Evolutionary conservation across 2,888 invertebrate genomes (phyloP).

Genomic region (Epirrhoe alternata): DNA sequence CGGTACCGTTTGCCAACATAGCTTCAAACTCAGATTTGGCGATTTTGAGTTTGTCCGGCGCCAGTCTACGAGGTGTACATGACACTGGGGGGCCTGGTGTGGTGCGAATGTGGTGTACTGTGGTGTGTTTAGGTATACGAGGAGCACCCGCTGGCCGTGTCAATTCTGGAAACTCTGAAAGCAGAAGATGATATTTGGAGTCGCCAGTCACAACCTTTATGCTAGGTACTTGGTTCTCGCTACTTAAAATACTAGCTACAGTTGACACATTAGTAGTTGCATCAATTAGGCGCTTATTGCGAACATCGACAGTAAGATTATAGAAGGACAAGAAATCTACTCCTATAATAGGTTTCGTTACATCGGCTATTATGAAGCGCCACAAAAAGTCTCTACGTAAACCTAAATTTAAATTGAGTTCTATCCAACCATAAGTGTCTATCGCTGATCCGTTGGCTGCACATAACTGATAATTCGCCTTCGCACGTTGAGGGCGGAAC

Average conservation of each 20-base stretch:
- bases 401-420: constrained; percentile 41
- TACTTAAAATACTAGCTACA: background rate
- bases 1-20: constrained; percentile 37
- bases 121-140: constrained; percentile 19
- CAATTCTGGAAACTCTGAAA: constrained; percentile 30
- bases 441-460: constrained; percentile 47
- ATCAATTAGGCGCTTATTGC: constrained; percentile 17
- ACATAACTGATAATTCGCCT: constrained; percentile 18
- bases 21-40: constrained; percentile 50
- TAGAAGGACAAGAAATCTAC: constrained; percentile 41
- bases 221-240: constrained; percentile 15
- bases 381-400: constrained; percentile 42
- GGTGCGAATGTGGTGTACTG: constrained; percentile 37
- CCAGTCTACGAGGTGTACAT: constrained; percentile 48
- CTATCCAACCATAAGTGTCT: constrained; percentile 39
- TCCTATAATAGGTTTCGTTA: constrained; percentile 47
- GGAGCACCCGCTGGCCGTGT: constrained; percentile 33
- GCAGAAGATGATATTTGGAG: constrained; percentile 9
- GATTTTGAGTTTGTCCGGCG: constrained; percentile 46
- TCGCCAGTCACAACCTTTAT: constrained; percentile 26
- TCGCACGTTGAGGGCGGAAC: constrained; percentile 19
- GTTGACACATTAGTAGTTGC: constrained; percentile 12
- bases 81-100: constrained; percentile 46
- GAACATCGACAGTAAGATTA: background rate
- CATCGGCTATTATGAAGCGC: constrained; percentile 46